phyloP scores from a whole-genome alignment of 2,113 vertebrate genomes.

The Mesoclemmys tuberculata region DNA sequence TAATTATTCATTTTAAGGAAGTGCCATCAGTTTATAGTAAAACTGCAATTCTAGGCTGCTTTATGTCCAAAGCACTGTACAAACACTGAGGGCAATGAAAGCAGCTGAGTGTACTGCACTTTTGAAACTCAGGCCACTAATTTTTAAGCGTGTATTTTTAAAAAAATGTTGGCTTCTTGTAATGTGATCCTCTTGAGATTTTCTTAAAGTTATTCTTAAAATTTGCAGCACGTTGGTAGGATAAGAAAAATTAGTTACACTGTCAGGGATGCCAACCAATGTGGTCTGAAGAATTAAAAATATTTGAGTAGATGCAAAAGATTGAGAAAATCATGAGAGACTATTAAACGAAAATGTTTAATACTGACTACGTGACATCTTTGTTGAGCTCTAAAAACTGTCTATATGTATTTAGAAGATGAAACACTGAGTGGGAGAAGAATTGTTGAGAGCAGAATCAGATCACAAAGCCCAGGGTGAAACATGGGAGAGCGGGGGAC shows the following conservation, averaged over 20 bases:
- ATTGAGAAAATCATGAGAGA: background rate
- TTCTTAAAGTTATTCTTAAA: background rate
- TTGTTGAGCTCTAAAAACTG: background rate
- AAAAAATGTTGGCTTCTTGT: background rate
- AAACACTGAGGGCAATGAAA: background rate
- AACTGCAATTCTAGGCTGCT: background rate
- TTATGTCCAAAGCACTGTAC: background rate
- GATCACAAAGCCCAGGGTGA: background rate
- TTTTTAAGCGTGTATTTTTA: background rate
- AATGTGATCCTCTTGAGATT: background rate
- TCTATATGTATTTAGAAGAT: background rate
- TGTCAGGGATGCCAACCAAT: background rate
- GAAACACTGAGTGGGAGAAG: background rate
- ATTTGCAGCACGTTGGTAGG: background rate
- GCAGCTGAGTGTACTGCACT: background rate
- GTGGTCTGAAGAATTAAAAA: background rate
- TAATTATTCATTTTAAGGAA: background rate
- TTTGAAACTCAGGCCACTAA: background rate
- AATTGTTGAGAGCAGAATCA: background rate
- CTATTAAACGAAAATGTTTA: slow-evolving; percentile 5
- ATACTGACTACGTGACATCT: background rate
- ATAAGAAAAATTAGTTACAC: background rate
- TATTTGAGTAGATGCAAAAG: background rate
- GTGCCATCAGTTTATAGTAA: background rate
- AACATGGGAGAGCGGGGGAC: background rate